Evolutionary conservation across 1,140 invertebrate species (phyloP).

Genomic region (Sinonovacula constricta): DNA sequence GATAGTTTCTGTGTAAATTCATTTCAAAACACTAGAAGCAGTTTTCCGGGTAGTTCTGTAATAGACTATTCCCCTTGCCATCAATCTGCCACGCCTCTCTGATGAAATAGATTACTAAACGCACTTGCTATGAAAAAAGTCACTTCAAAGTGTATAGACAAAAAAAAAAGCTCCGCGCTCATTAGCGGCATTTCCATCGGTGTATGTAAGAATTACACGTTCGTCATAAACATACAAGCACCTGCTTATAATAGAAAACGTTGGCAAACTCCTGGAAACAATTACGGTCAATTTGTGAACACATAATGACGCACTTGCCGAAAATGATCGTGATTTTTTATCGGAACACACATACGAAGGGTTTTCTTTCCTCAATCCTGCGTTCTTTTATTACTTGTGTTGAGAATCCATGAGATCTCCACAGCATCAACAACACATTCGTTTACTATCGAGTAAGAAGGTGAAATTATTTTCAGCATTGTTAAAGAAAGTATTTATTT

Average conservation of each 20-base stretch:
- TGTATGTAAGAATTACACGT: slow-evolving; percentile 26
- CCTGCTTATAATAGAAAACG: slow-evolving; percentile 23
- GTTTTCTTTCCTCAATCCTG: too few species aligned
- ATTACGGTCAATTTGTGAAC: neutral
- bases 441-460: too few species aligned
- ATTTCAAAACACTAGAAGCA: neutral
- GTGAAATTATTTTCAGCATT: too few species aligned
- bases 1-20: neutral
- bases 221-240: slow-evolving; percentile 29
- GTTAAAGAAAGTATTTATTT: too few species aligned
- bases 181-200: neutral
- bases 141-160: neutral
- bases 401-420: too few species aligned
- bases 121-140: neutral
- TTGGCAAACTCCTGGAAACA: neutral
- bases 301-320: neutral
- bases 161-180: neutral
- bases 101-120: neutral
- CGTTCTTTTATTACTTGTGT: too few species aligned
- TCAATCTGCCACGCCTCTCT: neutral
- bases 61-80: neutral
- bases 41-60: neutral
- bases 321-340: neutral
- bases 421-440: too few species aligned
- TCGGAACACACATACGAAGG: too few species aligned